phyloP scores from a whole-genome alignment of 2,113 vertebrate genomes.

The Oryzias curvinotus region DNA sequence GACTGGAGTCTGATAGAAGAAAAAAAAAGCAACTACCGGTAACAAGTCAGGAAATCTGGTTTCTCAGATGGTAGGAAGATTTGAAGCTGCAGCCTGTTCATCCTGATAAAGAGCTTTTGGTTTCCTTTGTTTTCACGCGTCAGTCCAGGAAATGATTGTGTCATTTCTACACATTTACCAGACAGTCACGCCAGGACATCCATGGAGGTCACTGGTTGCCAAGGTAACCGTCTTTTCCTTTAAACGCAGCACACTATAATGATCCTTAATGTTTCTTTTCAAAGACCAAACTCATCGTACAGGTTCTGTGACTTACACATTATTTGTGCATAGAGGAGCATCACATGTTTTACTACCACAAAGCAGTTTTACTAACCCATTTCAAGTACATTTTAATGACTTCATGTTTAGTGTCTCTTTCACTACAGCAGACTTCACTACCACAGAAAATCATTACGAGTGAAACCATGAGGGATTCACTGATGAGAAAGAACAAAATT shows the following conservation, averaged over 20 bases:
- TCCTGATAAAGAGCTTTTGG: constrained; percentile 24
- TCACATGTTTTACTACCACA: no score
- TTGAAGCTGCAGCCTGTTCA: constrained; percentile 14
- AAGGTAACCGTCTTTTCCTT: neutral
- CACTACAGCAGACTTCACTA: no score
- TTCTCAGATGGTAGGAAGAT: neutral
- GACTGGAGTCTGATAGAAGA: neutral
- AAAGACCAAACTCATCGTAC: neutral
- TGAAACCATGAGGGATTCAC: no score
- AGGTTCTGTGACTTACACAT: neutral
- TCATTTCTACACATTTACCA: constrained; percentile 17
- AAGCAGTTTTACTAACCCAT: no score
- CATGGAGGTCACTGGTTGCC: constrained; percentile 1
- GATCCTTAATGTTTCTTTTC: neutral
- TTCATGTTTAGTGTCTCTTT: no score
- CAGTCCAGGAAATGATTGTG: constrained; percentile 46
- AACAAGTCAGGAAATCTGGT: constrained; percentile 6
- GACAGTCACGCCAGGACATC: constrained; percentile 9
- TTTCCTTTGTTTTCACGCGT: constrained; percentile 45
- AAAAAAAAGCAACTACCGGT: neutral
- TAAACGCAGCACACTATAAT: neutral
- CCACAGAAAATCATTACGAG: neutral
- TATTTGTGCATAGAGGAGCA: no score
- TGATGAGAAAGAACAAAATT: no score
- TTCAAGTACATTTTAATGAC: no score